Evolutionary conservation across 2,113 vertebrate species (phyloP).

Genomic region (Ondatra zibethicus): DNA sequence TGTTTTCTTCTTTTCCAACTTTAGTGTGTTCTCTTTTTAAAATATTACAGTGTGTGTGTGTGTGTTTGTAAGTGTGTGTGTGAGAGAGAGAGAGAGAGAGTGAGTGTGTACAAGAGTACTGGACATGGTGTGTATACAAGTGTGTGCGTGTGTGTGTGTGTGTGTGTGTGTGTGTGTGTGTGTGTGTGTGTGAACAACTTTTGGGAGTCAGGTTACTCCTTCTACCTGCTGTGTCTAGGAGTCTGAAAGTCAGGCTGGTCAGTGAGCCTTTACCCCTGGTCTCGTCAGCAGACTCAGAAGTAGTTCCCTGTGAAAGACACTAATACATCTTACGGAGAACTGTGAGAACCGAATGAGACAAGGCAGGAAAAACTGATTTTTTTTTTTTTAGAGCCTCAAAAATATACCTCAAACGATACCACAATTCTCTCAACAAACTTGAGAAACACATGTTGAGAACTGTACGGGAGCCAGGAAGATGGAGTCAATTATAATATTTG

Average conservation of each 20-base stretch:
- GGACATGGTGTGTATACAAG: no score
- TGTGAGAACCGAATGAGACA: slow-evolving; percentile 8
- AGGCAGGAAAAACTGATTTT: not conserved
- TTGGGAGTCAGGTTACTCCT: not conserved
- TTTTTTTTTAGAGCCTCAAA: not conserved
- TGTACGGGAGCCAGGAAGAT: not conserved
- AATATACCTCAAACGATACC: slow-evolving; percentile 13
- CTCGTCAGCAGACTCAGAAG: not conserved
- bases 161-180: not conserved
- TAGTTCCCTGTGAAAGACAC: not conserved
- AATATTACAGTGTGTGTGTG: not conserved
- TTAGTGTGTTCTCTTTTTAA: not conserved
- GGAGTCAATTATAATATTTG: not conserved
- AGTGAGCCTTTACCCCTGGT: not conserved
- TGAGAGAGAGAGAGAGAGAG: no score
- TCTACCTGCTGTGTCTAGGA: not conserved
- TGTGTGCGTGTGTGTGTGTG: not conserved
- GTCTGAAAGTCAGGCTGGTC: not conserved
- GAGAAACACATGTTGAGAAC: not conserved
- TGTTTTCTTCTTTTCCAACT: slow-evolving; percentile 41
- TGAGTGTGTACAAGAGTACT: no score
- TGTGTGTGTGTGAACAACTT: not conserved
- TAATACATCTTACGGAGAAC: not conserved
- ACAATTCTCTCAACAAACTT: slow-evolving; percentile 20
- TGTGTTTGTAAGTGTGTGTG: not conserved